Conservation (phyloP, 1,140 invertebrate species). For the Macrocentrus cingulum region DNA sequence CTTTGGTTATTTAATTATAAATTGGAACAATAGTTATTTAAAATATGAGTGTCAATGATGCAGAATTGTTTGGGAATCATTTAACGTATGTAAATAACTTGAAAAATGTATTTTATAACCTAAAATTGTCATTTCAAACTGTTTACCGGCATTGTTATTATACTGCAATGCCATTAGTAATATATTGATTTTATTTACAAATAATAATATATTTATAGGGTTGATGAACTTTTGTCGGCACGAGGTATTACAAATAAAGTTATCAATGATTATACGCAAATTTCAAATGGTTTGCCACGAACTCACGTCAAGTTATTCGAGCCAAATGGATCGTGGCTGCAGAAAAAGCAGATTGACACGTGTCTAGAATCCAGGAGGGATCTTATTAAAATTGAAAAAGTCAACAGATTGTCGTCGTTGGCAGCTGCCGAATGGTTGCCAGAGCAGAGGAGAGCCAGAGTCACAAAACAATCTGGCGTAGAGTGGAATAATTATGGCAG, state of each 20-base stretch:
- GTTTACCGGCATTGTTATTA: too few relatives aligned
- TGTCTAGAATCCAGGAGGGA: constrained; percentile 60
- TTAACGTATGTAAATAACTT: too few relatives aligned
- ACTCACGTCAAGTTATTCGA: constrained; percentile 61
- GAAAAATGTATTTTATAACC: too few relatives aligned
- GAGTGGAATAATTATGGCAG: constrained; percentile 64
- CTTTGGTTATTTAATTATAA: too few relatives aligned
- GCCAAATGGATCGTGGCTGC: constrained; percentile 63
- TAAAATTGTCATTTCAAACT: too few relatives aligned
- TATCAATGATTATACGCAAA: constrained; percentile 48
- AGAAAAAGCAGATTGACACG: constrained; percentile 64
- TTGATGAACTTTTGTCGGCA: constrained; percentile 56
- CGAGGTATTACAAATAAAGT: constrained; percentile 56
- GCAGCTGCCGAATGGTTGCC: constrained; percentile 64
- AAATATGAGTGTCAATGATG: too few relatives aligned
- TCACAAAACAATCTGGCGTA: constrained; percentile 62
- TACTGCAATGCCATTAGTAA: too few relatives aligned
- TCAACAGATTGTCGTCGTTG: constrained; percentile 62
- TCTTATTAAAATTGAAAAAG: constrained; percentile 62
- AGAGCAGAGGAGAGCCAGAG: constrained; percentile 60
- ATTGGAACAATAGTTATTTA: too few relatives aligned
- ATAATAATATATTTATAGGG: constrained; percentile 54
- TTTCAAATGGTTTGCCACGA: constrained; percentile 56
- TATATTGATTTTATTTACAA: too few relatives aligned
- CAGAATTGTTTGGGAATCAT: too few relatives aligned